Base-by-base conservation (phyloP, 2,888 invertebrate genomes). In the Chironomus riparius region DNA sequence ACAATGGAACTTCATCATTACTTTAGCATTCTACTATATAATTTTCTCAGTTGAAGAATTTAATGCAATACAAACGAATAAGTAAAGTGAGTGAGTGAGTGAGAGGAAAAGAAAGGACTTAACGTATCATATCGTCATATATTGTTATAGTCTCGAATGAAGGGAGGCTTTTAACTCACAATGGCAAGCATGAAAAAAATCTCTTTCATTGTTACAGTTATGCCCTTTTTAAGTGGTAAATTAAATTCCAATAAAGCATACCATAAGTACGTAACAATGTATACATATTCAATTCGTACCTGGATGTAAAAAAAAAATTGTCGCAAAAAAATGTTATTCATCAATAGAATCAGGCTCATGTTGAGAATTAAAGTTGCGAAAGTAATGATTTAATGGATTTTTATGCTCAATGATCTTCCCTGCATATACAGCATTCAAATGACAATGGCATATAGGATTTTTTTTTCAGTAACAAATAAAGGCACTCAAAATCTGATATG, bases 371-470 rank as follows among this genome's bases (percentile, higher is more conserved):
- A 74, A 65, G 38, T 68, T 65, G 74, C 74, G 74, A 74, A 68
- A 61, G 74, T 74, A 74, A 74, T 74, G 74, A 28, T 74, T 74
- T 74, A 74, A 74, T 74, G 74, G 74, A 74, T 74, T 74, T 74
- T 62, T 47, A 21, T 18, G 24, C 65, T 10, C 65, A 22, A 24
- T 13, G 38, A 38, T 38, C 38, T 38, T 38, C 38, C 38, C 38
- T 38, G 2, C 10, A 38, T 1, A 38, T 10, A 15, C 13, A 4
- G 7, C 21, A 15, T 22, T 70, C 50, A 56, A 70, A 70, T 50
- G 70, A 47, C 48, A 47, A n/a, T 47, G n/a, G 70, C 28, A 70
- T 38, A 38, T 38, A 38, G 38, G 38, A 38, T 38, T 38, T 38
- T 28, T n/a, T 38, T 38, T 38, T 38, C 18, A 15, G 56, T 56